phyloP scores from a whole-genome alignment of 2,797 vertebrate species.

The Benthosema pterotum region DNA sequence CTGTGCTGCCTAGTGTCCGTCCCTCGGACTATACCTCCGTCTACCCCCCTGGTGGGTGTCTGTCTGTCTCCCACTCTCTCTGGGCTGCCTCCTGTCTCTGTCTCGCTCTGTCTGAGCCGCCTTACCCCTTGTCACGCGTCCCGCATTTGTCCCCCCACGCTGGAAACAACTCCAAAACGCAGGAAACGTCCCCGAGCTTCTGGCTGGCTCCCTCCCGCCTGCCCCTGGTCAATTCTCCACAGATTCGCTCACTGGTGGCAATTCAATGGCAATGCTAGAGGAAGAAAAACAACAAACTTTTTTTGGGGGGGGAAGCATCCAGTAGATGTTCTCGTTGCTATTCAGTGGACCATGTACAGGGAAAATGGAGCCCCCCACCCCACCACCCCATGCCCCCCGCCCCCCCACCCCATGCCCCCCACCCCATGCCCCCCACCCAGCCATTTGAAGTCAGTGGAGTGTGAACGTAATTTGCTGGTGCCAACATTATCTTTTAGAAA shows the following conservation, averaged over 20 bases:
- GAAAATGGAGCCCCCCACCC: constrained; percentile 51
- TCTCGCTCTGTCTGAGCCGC: constrained; percentile 34
- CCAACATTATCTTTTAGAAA: constrained; percentile 78
- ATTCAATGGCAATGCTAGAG: constrained; percentile 35
- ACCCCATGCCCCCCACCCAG: constrained; percentile 59
- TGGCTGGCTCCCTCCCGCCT: too few species aligned
- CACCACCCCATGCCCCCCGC: constrained; percentile 47
- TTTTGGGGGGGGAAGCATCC: constrained; percentile 73
- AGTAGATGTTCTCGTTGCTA: constrained; percentile 63
- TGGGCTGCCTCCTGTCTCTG: constrained; percentile 19
- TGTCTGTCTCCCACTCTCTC: too few species aligned
- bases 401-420: too few species aligned
- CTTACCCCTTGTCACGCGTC: constrained; percentile 69
- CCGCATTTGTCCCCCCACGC: constrained; percentile 66
- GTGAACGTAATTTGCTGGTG: constrained; percentile 82
- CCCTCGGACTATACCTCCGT: constrained; percentile 11
- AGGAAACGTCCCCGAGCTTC: constrained; percentile 70
- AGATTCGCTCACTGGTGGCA: constrained; percentile 30
- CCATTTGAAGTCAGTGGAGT: constrained; percentile 75
- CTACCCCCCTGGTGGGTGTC: constrained; percentile 23
- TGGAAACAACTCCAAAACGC: constrained; percentile 74
- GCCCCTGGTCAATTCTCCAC: constrained; percentile 63
- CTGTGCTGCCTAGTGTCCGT: too few species aligned
- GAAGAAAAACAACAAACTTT: constrained; percentile 56
- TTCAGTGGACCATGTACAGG: constrained; percentile 65